Base-by-base conservation (phyloP, 1,140 invertebrate genomes). In the Aethina tumida region DNA sequence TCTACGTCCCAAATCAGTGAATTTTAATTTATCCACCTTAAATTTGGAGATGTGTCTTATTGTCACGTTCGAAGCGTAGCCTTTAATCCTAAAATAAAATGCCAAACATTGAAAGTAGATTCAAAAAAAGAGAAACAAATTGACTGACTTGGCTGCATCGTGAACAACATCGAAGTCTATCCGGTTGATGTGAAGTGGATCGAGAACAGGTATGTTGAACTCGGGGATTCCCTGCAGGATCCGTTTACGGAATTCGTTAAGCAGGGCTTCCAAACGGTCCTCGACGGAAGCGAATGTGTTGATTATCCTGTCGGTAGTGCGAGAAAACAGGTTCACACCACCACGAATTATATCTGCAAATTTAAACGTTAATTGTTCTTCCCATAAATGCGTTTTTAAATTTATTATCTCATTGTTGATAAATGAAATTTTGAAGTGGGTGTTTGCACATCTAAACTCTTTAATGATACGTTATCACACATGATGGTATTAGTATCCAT, bases 201-300 rank as follows among this genome's bases (percentile, higher is more conserved):
- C 59, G 24, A 62, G 39, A 13, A 60, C 52, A 1, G 59, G 59
- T 8, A 62, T 52, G 15, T 53, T 56, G 5, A 62, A 39, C 42
- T 62, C 59, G n/a, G 57, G 59, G 13, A 62, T 58, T 12, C 59
- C 59, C 5, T 45, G 41, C 9, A 55, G 39, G 35, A 62, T 54
- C 9, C 49, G 47, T 28, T 47, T 50, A 35, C 59, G 30, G 19
- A 62, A 56, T 44, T 60, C 55, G 38, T 62, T 56, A 5, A 60
- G 26, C n/a, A 60, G 24, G 15, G 48, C 47, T 7, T 52, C 43
- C 5, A 60, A 33, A 26, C 56, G 35, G 17, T 60, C 56, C 31
- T 58, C 50, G 6, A 59, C 55, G 18, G 41, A 42, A 13, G 43
- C 49, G 15, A 57, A 58, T 9, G 56, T 55, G 14, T 45, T 50